Base-by-base conservation (phyloP, 2,113 vertebrate species). In the Pachypanchax playfairii region DNA sequence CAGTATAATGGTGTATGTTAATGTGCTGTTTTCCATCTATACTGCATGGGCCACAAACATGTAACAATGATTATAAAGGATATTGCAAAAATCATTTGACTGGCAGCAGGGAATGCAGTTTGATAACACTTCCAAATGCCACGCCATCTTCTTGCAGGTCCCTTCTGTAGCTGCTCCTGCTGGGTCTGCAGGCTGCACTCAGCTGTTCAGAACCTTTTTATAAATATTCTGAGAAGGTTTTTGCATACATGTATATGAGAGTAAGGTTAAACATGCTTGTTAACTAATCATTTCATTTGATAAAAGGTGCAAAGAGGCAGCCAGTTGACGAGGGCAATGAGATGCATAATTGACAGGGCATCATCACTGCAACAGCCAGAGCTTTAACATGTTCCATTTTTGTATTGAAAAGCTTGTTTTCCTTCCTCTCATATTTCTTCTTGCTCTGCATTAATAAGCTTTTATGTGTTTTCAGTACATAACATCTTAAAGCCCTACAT, bases 371-470 rank as follows among this genome's bases (percentile, higher is more conserved):
- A 41, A 54, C 53, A 66, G 57, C 61, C 41, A 51, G 53, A 47
- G 59, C 22, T 73, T 56, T 52, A 26, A 63, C 60, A 53, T 47
- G 65, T 51, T 77, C 65, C 71, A 59, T 76, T 78, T 74, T 69
- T 52, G 65, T 60, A 66, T 71, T 76, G 75, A 73, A 75, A 83
- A 52, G 47, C 38, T 56, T 2, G 15, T 31, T 18, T 14, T 61
- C 67, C 25, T 39, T 55, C 58, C 50, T 36, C 53, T 61, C 53
- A 49, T 63, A 69, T 57, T 69, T 65, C 57, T 70, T 46, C 71
- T 52, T 77, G 70, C 69, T 81, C 67, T 50, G 72, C 80, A 65
- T 69, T 89, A 78, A 91, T 87, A 86, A 81, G 80, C 70, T 88
- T 35, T 83, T 83, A 86, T 75, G 73, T 79, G 81, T 73, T 72